phyloP scores from a whole-genome alignment of 2,113 vertebrate genomes.

The Hirundichthys speculiger region DNA sequence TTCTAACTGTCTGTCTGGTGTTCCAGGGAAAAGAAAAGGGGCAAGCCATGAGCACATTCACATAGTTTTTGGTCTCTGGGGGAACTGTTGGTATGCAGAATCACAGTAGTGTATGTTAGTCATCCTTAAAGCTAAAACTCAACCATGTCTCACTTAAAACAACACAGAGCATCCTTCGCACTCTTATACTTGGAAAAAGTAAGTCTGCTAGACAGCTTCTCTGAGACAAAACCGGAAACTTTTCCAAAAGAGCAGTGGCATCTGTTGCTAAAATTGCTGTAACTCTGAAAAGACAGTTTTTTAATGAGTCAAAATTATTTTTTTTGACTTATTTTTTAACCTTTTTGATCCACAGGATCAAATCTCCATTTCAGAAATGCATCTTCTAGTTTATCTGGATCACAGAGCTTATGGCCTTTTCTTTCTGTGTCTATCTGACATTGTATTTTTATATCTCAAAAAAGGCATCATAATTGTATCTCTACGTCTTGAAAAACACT shows the following conservation, averaged over 20 bases:
- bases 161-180: not conserved
- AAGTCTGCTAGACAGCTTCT: not conserved
- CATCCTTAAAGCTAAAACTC: slow-evolving; percentile 28
- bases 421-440: slow-evolving; percentile 1
- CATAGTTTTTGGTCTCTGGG: slow-evolving; percentile 59
- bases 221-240: slow-evolving; percentile 41
- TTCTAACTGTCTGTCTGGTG: slow-evolving; percentile 53
- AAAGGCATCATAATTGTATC: not conserved
- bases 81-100: slow-evolving; percentile 53
- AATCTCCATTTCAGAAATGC: not conserved
- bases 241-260: slow-evolving; percentile 2
- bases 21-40: slow-evolving; percentile 37
- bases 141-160: not conserved
- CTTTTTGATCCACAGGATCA: not conserved
- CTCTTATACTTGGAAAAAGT: slow-evolving; percentile 17
- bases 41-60: slow-evolving; percentile 32
- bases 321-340: not conserved
- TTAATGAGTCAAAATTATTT: not conserved
- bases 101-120: slow-evolving; percentile 19
- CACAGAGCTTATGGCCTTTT: not conserved
- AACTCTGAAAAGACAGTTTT: slow-evolving; percentile 8
- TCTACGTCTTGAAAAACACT: not conserved
- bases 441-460: slow-evolving; percentile 15
- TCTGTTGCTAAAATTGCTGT: not conserved
- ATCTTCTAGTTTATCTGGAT: not conserved